Conservation (phyloP, 2,888 invertebrate species). For the Prosopocoilus inquinatus region DNA sequence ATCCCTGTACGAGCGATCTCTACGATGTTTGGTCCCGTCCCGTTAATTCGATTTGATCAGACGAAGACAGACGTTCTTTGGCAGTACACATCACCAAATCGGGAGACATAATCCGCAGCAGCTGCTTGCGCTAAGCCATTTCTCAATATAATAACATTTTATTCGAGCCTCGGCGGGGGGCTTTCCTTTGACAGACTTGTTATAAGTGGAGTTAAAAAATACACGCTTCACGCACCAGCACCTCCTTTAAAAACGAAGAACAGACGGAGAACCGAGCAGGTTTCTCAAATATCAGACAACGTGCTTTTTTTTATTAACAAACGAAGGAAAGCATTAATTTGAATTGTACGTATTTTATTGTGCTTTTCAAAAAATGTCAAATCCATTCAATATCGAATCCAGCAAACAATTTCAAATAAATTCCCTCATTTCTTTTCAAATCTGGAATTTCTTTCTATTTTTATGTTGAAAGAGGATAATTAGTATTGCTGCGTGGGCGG, state of each 20-base stretch:
- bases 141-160: constrained; percentile 23
- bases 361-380: too few relatives aligned
- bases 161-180: constrained; percentile 18
- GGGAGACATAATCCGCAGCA: constrained; percentile 18
- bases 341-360: too few relatives aligned
- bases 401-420: too few relatives aligned
- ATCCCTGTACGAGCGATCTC: neutral
- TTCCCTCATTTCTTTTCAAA: too few relatives aligned
- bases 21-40: neutral
- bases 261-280: constrained; percentile 36
- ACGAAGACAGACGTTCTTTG: neutral
- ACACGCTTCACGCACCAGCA: constrained; percentile 42
- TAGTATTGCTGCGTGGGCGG: too few relatives aligned
- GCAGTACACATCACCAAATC: neutral
- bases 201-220: constrained; percentile 39
- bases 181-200: constrained; percentile 18
- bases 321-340: neutral
- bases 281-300: constrained; percentile 37
- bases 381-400: too few relatives aligned
- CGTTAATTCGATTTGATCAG: neutral
- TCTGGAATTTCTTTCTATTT: too few relatives aligned
- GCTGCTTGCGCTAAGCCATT: constrained; percentile 20
- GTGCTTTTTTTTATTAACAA: neutral
- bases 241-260: constrained; percentile 33
- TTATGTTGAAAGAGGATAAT: too few relatives aligned